A percentile compares a stretch with the other conserved stretches of the same genome.
Conservation (phyloP, 2,113 vertebrate species). For the Halcyon senegalensis region DNA sequence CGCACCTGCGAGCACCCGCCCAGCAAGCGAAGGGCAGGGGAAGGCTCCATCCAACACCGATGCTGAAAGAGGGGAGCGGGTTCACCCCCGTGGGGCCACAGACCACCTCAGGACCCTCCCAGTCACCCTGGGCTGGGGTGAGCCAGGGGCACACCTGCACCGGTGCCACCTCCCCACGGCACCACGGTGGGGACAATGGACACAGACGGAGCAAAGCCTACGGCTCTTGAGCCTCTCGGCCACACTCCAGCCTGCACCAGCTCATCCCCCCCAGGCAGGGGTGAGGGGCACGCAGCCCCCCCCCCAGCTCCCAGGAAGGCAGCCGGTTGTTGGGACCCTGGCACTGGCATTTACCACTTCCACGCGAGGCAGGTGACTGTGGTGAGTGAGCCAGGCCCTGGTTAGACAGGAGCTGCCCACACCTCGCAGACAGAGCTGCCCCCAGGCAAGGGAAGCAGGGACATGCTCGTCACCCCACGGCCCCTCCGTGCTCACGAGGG, state of each 20-base stretch:
- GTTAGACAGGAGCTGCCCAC: not conserved
- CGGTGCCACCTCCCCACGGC: not conserved
- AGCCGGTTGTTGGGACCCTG: too few relatives aligned
- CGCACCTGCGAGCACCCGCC: not conserved
- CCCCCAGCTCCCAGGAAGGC: too few relatives aligned
- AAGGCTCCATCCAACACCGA: not conserved
- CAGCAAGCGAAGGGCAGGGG: not conserved
- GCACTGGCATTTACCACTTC: not conserved
- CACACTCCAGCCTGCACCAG: not conserved
- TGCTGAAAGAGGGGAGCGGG: not conserved
- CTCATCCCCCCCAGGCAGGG: not conserved
- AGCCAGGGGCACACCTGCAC: rapidly evolving
- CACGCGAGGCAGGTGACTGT: not conserved
- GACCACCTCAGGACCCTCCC: not conserved
- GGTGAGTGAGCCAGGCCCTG: not conserved
- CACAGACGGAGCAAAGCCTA: rapidly evolving
- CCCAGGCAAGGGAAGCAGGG: not conserved
- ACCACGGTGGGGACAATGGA: rapidly evolving
- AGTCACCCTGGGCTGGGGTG: not conserved
- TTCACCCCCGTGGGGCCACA: not conserved
- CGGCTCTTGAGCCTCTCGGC: not conserved
- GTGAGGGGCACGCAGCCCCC: not conserved
- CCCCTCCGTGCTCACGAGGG: not conserved
- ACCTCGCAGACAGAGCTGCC: not conserved
- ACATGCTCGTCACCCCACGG: rapidly evolving